Base-by-base conservation (phyloP, 2,797 vertebrate genomes). In the Columba guinea region DNA sequence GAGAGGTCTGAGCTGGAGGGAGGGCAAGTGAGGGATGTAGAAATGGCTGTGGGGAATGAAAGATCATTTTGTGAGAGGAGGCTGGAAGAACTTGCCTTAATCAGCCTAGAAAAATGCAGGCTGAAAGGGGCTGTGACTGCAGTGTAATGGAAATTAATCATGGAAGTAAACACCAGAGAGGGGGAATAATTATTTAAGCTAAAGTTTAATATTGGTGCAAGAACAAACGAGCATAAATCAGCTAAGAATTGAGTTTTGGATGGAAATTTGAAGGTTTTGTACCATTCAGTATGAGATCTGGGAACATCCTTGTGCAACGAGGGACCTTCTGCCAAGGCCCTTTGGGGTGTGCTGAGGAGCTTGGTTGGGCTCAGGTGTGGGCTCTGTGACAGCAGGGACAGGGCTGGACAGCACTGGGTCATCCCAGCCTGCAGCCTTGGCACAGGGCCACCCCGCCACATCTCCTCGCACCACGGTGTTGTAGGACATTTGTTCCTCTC, bases 171-270 rank as follows among this genome's bases (percentile, higher is more conserved):
- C 65, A 24, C 5, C 0, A 0, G 76, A 28, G 69, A 75, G 35
- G 13, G 52, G 30, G 24, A 52, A 75, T 90, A 68, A 93, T 90
- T 88, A 81, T 84, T 91, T 84, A 77, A 93, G 69, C n/a, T 86
- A 60, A 90, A 88, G 86, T 32, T 90, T 86, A 75, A 64, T 78
- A 81, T 64, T 88, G 77, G 46, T 51, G 41, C 23, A 64, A 71
- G 85, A 81, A 27, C 16, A 81, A 78, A 51, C 32, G 83, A 88
- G 46, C 48, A 58, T 69, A 48, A 74, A 80, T 7, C 7, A 46
- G 65, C 34, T 21, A 70, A 77, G 27, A 74, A 68, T 27, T 88
- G 64, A 67, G 51, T 78, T 90, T 63, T 23, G 14, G 32, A 32
- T 67, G n/a, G 58, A 56, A 90, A 78, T 56, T 3, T 55, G 65